Conservation (phyloP, 2,113 vertebrate species). For the Hoplias malabaricus region DNA sequence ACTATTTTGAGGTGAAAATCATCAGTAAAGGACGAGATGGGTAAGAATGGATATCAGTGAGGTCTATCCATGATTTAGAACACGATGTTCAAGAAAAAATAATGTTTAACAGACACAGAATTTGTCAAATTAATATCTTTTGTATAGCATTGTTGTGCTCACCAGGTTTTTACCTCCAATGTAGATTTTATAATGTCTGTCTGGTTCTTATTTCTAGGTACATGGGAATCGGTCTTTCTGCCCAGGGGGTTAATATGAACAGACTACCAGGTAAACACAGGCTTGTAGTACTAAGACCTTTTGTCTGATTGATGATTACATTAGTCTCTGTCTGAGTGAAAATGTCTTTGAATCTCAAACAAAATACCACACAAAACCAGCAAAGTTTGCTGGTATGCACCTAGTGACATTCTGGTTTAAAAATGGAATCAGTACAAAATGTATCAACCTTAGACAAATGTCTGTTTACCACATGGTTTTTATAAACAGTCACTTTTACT, state of each 20-base stretch:
- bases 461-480: no score
- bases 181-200: not conserved
- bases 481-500: no score
- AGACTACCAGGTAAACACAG: constrained; percentile 90
- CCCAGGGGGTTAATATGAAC: constrained; percentile 99
- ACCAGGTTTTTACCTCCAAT: not conserved
- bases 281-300: not conserved
- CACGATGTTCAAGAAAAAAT: not conserved
- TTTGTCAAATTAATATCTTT: not conserved
- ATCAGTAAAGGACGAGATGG: constrained; percentile 99
- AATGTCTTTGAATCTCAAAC: not conserved
- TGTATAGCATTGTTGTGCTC: not conserved
- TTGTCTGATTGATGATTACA: not conserved
- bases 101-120: not conserved
- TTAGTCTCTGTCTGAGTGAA: not conserved
- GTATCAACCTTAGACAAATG: no score
- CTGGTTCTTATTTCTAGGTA: constrained; percentile 81
- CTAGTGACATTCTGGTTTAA: no score
- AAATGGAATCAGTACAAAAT: no score
- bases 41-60: constrained; percentile 72
- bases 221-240: constrained; percentile 98
- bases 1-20: constrained; percentile 99
- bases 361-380: no score
- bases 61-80: not conserved
- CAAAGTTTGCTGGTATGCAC: no score